A percentile compares a stretch with the other conserved stretches of the same genome.
Conservation (phyloP, 2,888 invertebrate species). For the Quadroppia sp. region DNA sequence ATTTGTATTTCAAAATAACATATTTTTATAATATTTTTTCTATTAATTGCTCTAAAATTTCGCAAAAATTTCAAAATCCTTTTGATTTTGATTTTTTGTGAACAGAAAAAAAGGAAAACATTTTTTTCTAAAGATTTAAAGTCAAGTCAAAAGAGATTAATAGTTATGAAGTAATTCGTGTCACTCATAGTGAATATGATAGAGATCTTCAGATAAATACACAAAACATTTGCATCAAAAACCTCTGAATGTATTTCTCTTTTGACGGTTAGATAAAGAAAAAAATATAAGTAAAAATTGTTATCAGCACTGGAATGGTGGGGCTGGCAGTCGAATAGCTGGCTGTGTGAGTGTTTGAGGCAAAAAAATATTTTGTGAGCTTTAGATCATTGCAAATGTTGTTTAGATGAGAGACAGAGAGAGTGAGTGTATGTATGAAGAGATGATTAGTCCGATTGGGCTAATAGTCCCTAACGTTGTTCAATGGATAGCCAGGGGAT, state of each 20-base stretch:
- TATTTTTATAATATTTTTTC: too few species aligned
- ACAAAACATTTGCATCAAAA: slow-evolving; percentile 13
- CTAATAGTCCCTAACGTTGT: too few species aligned
- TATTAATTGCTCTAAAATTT: too few species aligned
- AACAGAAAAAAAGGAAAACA: not conserved
- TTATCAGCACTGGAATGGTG: not conserved
- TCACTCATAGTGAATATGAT: not conserved
- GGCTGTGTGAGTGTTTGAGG: not conserved
- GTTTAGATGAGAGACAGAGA: not conserved
- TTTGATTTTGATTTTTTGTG: too few species aligned
- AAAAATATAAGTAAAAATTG: not conserved
- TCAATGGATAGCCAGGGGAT: too few species aligned
- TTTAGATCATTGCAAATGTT: not conserved
- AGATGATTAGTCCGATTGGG: not conserved
- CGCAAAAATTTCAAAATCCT: too few species aligned
- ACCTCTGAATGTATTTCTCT: slow-evolving; percentile 2
- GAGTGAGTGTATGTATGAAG: not conserved
- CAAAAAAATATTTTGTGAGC: too few species aligned
- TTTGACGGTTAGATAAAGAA: not conserved
- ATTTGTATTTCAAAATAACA: too few species aligned
- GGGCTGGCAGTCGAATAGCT: not conserved
- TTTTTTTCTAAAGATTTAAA: not conserved
- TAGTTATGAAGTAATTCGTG: not conserved
- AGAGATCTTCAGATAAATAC: not conserved
- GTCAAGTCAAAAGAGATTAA: not conserved